phyloP scores from a whole-genome alignment of 2,113 vertebrate genomes.

The Natator depressus region DNA sequence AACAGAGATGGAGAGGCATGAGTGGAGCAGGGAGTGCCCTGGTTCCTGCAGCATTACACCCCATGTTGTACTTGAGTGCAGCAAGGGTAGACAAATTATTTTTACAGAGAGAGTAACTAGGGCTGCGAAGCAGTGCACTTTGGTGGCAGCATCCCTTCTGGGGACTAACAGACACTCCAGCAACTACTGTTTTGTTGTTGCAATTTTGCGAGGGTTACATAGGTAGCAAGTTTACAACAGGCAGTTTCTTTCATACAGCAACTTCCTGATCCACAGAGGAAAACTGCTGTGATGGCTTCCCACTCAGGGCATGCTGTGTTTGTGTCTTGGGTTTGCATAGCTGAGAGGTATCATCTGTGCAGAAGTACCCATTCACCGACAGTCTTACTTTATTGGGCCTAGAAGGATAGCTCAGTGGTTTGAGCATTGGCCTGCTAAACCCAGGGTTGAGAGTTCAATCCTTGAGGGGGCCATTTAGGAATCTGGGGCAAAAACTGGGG shows the following conservation, averaged over 20 bases:
- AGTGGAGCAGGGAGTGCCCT: neutral
- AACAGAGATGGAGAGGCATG: neutral
- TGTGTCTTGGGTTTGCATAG: neutral
- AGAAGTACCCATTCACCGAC: no score
- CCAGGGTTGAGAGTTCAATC: no score
- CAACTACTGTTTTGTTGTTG: neutral
- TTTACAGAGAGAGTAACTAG: neutral
- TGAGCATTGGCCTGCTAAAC: no score
- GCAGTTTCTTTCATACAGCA: neutral
- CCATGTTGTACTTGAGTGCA: constrained; percentile 15
- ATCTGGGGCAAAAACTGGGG: no score
- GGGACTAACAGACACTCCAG: neutral
- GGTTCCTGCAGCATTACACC: neutral
- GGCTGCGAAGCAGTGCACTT: neutral
- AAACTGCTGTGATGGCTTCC: no score
- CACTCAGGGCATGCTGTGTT: neutral
- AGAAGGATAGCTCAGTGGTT: no score
- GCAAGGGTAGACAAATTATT: constrained; percentile 51
- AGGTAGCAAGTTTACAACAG: neutral
- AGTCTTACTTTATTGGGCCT: neutral
- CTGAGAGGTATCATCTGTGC: neutral
- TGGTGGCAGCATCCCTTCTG: constrained; percentile 31
- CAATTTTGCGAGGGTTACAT: accelerated
- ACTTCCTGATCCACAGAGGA: accelerated
- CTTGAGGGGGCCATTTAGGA: no score